Evolutionary conservation across 2,888 invertebrate genomes (phyloP), one percentile per base, ranked within the genome.

Genomic region (Liopterus haemorrhoidalis): DNA sequence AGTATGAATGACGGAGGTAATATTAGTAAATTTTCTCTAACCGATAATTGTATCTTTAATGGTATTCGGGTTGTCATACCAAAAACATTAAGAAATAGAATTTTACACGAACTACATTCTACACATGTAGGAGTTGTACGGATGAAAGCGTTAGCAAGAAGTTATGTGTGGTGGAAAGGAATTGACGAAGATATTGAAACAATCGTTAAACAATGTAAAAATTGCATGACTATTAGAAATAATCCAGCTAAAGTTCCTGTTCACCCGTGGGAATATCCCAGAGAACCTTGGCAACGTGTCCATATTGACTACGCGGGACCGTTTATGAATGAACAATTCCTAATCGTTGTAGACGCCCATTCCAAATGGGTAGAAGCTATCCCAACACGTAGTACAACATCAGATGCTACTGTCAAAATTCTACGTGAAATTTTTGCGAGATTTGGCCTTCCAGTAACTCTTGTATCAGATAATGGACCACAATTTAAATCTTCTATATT

Each of bases 251-350:
- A 39, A 38, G 19, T 19, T 12, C 25, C 18, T 22, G n/a, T 41
- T n/a, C 44, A 50, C 19, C 33, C 49, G 5, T 56, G 54, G 49
- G 48, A 49, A 15, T 49, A 42, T 36, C 49, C 52, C 11, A 48
- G 43, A 15, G 16, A 38, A 35, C 43, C 52, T 3, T 56, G 54
- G 51, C 40, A 50, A 22, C 5, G 54, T 22, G 8, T 57, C 0
- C 57, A 55, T 19, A 49, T 56, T 3, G 56, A 57, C 36, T 48
- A 36, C 24, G 43, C 48, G 3, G 49, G 44, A 4, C 52, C 54
- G 12, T 49, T 49, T 40, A n/a, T 46, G 12, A 49, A 46, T 4
- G 21, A 49, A 21, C 50, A 27, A 11, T 54, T 48, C 18, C 3
- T 55, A n/a, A 36, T 57, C 2, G 28, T 53, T 2, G 46, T 52